Evolutionary conservation across 2,797 vertebrate species (phyloP), one percentile per base, ranked within the genome.

Genomic region (Trachurus trachurus): DNA sequence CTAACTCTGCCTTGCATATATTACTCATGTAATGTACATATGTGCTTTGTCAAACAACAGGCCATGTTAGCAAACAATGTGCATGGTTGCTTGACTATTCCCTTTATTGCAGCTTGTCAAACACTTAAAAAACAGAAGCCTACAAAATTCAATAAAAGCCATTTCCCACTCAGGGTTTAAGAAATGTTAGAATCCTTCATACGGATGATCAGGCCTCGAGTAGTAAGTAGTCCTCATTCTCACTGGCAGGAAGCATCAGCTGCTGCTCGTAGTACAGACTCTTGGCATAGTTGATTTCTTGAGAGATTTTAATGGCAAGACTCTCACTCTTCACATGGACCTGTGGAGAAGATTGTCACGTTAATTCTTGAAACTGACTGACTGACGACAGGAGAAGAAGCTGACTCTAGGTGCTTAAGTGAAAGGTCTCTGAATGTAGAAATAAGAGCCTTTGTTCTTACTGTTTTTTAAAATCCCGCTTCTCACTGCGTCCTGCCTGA

Each of bases 281-380:
- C 94, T 99, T 99, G 90, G 98, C 98, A 66, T 99, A 99, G 96
- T 99, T 99, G 87, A 99, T 96, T 94, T 99, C 98, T 92, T 99
- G 98, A 50, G 97, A 99, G 58, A 99, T 96, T 90, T 98, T 98
- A 64, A 98, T 86, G 3, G 98, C 98, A 0, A 99, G 96, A 76
- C 88, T 96, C 94, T 99, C 98, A 0, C 88, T 97, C 73, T 96
- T 97, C 87, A 99, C 97, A 0, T 98, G 97, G 63, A 99, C 98
- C 98, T 99, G 88, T 10, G 40, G 49, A 82, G 34, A 57, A 1
- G 45, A 66, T 16, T 0, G 39, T 12, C 3, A 54, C 19, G n/a
- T 0, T 10, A 53, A 0, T 1, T 31, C 10, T 54, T 37, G 49
- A 29, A 45, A 44, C n/a, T 49, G 11, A 50, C 34, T 49, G 13